phyloP scores from a whole-genome alignment of 2,113 vertebrate genomes.

The Tangachromis dhanisi region DNA sequence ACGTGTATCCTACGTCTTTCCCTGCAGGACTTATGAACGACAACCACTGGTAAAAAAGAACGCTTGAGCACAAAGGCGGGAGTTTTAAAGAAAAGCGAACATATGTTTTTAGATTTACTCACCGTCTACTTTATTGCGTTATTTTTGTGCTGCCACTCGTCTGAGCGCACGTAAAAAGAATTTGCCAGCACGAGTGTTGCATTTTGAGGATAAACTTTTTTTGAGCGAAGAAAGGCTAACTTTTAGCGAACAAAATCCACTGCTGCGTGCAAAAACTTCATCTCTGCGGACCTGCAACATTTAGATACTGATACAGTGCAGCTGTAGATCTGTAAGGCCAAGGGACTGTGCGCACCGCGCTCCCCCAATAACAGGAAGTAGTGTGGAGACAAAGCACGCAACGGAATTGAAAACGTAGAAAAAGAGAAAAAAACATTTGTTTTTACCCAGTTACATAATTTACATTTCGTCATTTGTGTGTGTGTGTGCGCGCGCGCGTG shows the following conservation, averaged over 20 bases:
- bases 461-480: background rate
- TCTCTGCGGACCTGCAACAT: background rate
- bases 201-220: background rate
- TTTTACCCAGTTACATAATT: accelerated
- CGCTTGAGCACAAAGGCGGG: background rate
- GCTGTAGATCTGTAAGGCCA: background rate
- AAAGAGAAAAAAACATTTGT: background rate
- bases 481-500: accelerated
- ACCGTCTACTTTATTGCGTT: background rate
- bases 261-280: background rate
- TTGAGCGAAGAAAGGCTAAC: background rate
- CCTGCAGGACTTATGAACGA: background rate
- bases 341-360: background rate
- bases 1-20: accelerated
- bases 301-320: background rate
- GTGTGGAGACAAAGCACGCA: accelerated
- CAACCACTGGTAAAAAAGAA: background rate
- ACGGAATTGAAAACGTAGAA: background rate
- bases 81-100: background rate
- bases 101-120: background rate
- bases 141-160: background rate
- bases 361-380: background rate
- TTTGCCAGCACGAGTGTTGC: background rate
- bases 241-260: background rate
- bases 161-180: background rate